Evolutionary conservation across 2,113 vertebrate genomes (phyloP).

Genomic region (Mola mola): DNA sequence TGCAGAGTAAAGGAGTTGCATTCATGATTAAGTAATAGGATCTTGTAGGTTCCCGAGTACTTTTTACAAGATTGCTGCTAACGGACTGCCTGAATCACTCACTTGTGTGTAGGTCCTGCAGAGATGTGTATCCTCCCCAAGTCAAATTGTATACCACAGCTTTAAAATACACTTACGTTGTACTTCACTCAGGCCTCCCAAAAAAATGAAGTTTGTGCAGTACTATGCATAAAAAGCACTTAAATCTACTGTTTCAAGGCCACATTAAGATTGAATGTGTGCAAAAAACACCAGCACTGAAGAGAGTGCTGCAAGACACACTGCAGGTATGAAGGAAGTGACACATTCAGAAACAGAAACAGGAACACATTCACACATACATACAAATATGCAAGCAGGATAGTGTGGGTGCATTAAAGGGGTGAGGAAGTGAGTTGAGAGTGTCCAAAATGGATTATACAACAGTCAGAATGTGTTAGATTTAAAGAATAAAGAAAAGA

Average conservation of each 20-base stretch:
- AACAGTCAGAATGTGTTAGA: conserved; percentile 41
- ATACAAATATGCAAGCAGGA: conserved; percentile 11
- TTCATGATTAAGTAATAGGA: conserved; percentile 28
- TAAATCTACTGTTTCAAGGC: conserved; percentile 36
- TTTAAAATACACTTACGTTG: neutral
- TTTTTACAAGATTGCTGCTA: conserved; percentile 5
- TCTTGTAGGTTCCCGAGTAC: conserved; percentile 17
- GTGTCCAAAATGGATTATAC: conserved; percentile 29
- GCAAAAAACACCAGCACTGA: conserved; percentile 34
- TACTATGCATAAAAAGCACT: conserved; percentile 17
- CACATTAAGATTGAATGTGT: conserved; percentile 36
- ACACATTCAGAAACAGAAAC: conserved; percentile 36
- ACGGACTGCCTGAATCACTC: neutral
- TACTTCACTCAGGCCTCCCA: conserved; percentile 7
- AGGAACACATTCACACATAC: neutral
- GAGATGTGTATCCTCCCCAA: neutral
- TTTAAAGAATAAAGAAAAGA: neutral
- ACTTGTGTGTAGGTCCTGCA: neutral
- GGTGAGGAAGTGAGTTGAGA: conserved; percentile 14
- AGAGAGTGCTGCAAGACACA: conserved; percentile 13
- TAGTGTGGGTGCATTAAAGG: conserved; percentile 8
- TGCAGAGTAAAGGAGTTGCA: conserved; percentile 41
- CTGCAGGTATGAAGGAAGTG: conserved; percentile 14
- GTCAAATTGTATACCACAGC: conserved; percentile 5
- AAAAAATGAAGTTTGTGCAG: conserved; percentile 34